Conservation (phyloP, 2,113 vertebrate species). For the Podarcis cretensis region DNA sequence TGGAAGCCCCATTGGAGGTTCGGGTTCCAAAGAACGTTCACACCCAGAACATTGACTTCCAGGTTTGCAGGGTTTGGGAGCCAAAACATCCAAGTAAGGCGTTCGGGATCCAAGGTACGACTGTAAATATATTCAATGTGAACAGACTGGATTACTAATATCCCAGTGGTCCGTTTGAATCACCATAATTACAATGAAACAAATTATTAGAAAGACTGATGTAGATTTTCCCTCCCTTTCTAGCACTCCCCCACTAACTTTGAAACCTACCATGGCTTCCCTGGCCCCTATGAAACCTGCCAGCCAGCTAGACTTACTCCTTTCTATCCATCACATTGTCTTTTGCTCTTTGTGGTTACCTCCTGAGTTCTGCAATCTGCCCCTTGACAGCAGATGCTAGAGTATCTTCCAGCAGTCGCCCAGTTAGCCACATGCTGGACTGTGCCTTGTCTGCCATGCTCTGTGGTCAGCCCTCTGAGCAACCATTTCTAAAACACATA, state of each 20-base stretch:
- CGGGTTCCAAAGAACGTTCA: too few species aligned
- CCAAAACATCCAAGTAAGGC: too few species aligned
- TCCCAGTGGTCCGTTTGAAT: neutral
- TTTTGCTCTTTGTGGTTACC: neutral
- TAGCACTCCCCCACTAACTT: neutral
- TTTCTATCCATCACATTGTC: neutral
- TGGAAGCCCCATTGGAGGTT: too few species aligned
- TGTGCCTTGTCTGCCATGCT: too few species aligned
- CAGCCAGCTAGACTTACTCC: neutral
- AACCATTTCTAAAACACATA: neutral
- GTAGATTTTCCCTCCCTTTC: neutral
- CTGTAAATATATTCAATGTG: too few species aligned
- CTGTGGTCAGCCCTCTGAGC: too few species aligned
- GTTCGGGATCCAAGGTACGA: too few species aligned
- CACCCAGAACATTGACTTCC: too few species aligned
- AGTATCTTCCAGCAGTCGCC: neutral
- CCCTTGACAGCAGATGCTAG: neutral
- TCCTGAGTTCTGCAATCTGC: neutral
- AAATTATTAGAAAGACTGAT: neutral
- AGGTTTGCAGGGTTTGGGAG: too few species aligned
- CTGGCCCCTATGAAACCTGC: neutral
- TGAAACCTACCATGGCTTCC: neutral
- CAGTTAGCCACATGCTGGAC: neutral
- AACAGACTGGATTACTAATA: neutral
- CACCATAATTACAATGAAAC: neutral